A percentile compares a stretch with the other conserved stretches of the same genome.
These are phyloP conservation scores for Chironomus striatipennis DNA, from an alignment of 1,140 invertebrate genomes.

Conservation along the genomic window DNA sequence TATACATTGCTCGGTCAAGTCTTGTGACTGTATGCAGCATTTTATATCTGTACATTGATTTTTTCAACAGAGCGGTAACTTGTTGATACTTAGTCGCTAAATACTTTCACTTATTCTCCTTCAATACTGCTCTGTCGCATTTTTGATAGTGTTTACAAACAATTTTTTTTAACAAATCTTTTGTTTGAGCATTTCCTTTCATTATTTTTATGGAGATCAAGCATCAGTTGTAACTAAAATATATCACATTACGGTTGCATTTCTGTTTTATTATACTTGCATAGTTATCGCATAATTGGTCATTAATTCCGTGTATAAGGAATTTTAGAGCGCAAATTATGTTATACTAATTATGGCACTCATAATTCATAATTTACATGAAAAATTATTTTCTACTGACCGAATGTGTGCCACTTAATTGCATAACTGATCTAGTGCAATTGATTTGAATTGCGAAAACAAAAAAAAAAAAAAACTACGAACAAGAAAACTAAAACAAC, in stretches of 20 bases:
- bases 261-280: too few relatives aligned
- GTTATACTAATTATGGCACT: background rate
- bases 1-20: background rate
- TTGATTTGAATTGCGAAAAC: background rate
- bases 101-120: background rate
- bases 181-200: too few relatives aligned
- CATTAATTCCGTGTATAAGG: too few relatives aligned
- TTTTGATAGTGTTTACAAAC: too few relatives aligned
- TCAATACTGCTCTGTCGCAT: too few relatives aligned
- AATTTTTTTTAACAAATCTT: too few relatives aligned
- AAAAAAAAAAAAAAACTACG: background rate
- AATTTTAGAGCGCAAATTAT: too few relatives aligned
- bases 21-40: background rate
- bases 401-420: background rate
- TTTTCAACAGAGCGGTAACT: background rate
- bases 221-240: too few relatives aligned
- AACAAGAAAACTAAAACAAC: too few relatives aligned
- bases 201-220: too few relatives aligned
- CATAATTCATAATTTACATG: background rate
- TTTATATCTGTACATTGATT: background rate
- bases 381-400: background rate
- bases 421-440: background rate
- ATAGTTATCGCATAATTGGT: too few relatives aligned
- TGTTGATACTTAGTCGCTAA: background rate
- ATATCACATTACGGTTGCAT: too few relatives aligned